Evolutionary conservation across 2,888 invertebrate species (phyloP).

Genomic region (Troides aeacus): DNA sequence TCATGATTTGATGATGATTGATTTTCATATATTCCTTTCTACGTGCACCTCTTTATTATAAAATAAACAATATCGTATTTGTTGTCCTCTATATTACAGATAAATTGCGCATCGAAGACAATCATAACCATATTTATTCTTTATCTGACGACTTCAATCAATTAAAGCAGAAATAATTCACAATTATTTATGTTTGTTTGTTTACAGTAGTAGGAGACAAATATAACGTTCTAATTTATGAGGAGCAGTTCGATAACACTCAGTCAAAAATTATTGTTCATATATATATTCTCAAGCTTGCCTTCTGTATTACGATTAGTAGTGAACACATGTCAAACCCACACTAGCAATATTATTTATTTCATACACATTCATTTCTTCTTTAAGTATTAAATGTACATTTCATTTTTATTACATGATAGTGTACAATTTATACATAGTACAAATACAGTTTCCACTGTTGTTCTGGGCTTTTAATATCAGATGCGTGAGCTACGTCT

Average conservation of each 20-base stretch:
- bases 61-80: background rate
- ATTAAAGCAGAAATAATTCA: constrained; percentile 5
- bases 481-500: no score
- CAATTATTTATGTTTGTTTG: constrained; percentile 4
- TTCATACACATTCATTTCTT: no score
- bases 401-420: no score
- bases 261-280: background rate
- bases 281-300: background rate
- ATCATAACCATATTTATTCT: constrained; percentile 3
- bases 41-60: background rate
- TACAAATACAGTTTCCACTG: no score
- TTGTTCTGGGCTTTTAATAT: no score
- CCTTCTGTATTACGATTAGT: background rate
- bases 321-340: no score
- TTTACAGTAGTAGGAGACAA: background rate
- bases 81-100: constrained; percentile 15
- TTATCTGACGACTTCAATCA: constrained; percentile 7
- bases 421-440: no score
- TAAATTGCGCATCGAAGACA: background rate
- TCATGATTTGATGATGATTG: background rate
- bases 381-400: no score
- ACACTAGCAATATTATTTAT: no score
- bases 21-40: background rate
- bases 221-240: background rate
- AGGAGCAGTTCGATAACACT: background rate